These are phyloP conservation scores for Spodoptera littoralis DNA, from an alignment of 2,888 invertebrate genomes.

Conservation along the genomic window DNA sequence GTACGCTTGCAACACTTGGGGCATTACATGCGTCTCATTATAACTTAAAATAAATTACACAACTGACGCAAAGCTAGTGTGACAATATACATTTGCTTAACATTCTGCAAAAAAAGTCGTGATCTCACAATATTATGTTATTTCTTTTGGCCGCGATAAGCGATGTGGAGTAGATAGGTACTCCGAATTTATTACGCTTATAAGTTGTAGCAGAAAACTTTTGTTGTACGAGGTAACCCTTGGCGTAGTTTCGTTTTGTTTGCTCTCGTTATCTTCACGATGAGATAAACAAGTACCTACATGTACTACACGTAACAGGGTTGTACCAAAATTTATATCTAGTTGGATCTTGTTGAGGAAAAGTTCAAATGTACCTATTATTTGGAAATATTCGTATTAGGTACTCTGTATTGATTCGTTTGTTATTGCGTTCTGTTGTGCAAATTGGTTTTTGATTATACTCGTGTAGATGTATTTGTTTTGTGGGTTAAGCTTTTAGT, in stretches of 20 bases:
- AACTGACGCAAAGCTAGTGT: no score
- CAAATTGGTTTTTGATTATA: slow-evolving; percentile 12
- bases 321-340: slow-evolving; percentile 7
- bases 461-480: not conserved
- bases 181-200: slow-evolving; percentile 49
- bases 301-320: slow-evolving; percentile 1
- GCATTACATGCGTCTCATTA: no score
- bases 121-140: no score
- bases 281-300: slow-evolving; percentile 29
- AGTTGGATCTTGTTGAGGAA: slow-evolving; percentile 13
- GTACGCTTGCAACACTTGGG: no score
- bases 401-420: slow-evolving; percentile 5
- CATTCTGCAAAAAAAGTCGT: no score
- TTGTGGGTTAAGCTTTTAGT: not conserved
- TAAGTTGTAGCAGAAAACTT: slow-evolving; percentile 50
- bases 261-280: slow-evolving; percentile 32
- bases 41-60: no score
- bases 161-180: slow-evolving; percentile 40
- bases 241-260: slow-evolving; percentile 38
- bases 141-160: not conserved
- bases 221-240: slow-evolving; percentile 39
- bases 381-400: slow-evolving; percentile 12
- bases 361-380: slow-evolving; percentile 14
- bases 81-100: no score
- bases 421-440: slow-evolving; percentile 3